Conservation (phyloP, 2,797 vertebrate species). For the Varecia variegata region DNA sequence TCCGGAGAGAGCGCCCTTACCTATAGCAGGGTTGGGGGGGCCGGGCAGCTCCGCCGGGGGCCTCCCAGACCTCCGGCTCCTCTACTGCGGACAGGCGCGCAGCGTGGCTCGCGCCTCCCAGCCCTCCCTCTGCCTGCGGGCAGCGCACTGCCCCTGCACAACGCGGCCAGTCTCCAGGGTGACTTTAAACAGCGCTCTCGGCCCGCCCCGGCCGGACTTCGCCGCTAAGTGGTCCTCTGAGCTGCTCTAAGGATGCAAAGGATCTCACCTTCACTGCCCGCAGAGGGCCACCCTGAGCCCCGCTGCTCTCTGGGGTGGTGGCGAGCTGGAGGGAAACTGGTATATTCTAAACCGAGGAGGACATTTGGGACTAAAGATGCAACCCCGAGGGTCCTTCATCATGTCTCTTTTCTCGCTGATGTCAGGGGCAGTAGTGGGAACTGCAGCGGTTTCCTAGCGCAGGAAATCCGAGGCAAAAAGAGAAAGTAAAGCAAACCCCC, state of each 20-base stretch:
- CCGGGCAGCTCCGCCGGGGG: neutral
- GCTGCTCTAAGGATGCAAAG: neutral
- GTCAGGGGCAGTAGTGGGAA: neutral
- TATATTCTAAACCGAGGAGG: neutral
- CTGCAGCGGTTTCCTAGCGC: neutral
- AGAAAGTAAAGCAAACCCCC: neutral
- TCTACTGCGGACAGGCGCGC: fast-evolving
- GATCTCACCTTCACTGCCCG: fast-evolving
- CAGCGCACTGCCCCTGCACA: fast-evolving
- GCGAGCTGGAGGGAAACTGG: neutral
- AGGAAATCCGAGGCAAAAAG: neutral
- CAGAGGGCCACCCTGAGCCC: fast-evolving
- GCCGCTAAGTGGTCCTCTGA: neutral
- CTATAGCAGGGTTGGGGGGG: neutral
- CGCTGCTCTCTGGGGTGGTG: neutral
- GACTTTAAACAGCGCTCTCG: constrained; percentile 48
- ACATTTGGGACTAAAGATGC: neutral
- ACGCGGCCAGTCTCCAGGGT: constrained; percentile 50
- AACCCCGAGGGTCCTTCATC: neutral
- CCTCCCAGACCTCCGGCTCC: neutral
- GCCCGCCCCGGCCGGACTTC: neutral
- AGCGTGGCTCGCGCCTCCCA: too few species aligned
- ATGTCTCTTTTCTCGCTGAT: neutral
- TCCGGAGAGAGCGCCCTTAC: neutral
- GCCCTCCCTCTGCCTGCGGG: neutral